Evolutionary conservation across 2,797 vertebrate genomes (phyloP).

Genomic region (Bradypodion ventrale): DNA sequence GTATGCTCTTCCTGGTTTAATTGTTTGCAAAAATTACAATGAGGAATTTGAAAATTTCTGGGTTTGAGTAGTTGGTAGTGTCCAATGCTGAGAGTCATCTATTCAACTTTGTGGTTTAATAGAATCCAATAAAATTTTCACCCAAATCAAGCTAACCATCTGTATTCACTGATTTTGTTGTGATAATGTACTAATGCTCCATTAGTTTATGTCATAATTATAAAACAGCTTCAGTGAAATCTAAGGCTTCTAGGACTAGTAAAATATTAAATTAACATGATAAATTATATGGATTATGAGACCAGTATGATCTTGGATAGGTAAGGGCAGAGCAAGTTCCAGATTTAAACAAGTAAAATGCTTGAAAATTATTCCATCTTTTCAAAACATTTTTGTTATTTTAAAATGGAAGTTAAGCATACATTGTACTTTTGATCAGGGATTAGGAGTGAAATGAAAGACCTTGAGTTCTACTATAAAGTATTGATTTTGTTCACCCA

Average conservation of each 20-base stretch:
- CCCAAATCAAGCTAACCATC: not conserved
- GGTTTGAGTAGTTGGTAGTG: not conserved
- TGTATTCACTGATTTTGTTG: not conserved
- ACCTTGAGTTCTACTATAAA: slow-evolving; percentile 75
- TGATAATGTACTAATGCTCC: not conserved
- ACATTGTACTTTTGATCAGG: slow-evolving; percentile 67
- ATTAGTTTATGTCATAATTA: slow-evolving; percentile 25
- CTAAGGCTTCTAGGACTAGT: slow-evolving; percentile 36
- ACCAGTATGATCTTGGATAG: slow-evolving; percentile 65
- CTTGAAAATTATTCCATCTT: slow-evolving; percentile 57
- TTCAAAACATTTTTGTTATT: slow-evolving; percentile 64
- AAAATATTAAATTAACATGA: slow-evolving; percentile 60
- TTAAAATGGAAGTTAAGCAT: slow-evolving; percentile 62
- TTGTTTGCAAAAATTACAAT: not conserved
- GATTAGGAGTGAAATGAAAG: slow-evolving; percentile 72
- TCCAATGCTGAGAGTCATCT: not conserved
- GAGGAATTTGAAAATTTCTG: not conserved
- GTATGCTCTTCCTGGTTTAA: not conserved
- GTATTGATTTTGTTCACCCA: slow-evolving; percentile 80
- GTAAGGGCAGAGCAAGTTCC: slow-evolving; percentile 50
- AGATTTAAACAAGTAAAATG: slow-evolving; percentile 54
- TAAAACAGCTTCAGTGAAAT: slow-evolving; percentile 37
- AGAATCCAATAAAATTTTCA: not conserved
- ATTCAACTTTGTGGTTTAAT: not conserved
- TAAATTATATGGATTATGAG: slow-evolving; percentile 44